These are phyloP conservation scores for Amphimallon solstitiale DNA, from an alignment of 2,888 invertebrate species.

Conservation along the genomic window DNA sequence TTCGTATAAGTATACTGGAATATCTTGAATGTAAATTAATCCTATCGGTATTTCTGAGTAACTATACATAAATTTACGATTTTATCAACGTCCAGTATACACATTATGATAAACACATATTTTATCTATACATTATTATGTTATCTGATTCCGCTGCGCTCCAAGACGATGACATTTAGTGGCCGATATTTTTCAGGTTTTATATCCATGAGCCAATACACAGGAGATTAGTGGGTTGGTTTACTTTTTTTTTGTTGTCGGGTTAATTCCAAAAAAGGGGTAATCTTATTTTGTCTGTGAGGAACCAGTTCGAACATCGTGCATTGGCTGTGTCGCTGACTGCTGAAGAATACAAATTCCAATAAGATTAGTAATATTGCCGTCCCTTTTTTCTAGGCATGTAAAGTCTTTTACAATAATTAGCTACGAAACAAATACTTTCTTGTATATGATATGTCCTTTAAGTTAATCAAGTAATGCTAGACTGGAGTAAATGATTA, in stretches of 20 bases:
- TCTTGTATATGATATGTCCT: too few species aligned
- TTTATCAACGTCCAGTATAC: slow-evolving; percentile 50
- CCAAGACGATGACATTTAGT: slow-evolving; percentile 53
- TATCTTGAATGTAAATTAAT: slow-evolving; percentile 55
- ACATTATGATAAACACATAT: slow-evolving; percentile 52
- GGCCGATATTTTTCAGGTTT: slow-evolving; percentile 46
- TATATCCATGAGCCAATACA: slow-evolving; percentile 40
- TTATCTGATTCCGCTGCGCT: slow-evolving; percentile 54
- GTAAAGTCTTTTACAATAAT: too few species aligned
- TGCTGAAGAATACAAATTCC: background rate
- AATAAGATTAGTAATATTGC: background rate
- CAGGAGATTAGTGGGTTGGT: slow-evolving; percentile 28
- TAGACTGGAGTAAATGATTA: too few species aligned
- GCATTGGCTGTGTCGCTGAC: background rate
- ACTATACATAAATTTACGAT: slow-evolving; percentile 53
- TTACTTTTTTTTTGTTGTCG: slow-evolving; percentile 8
- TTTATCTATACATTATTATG: slow-evolving; percentile 55
- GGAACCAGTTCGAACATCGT: slow-evolving; percentile 1
- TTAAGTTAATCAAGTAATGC: too few species aligned
- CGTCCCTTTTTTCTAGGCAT: too few species aligned
- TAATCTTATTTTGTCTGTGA: slow-evolving; percentile 31
- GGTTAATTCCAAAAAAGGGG: slow-evolving; percentile 14
- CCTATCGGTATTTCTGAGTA: slow-evolving; percentile 49
- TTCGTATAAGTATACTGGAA: slow-evolving; percentile 31
- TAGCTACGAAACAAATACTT: too few species aligned